These are phyloP conservation scores for Malthinus seriepunctatus DNA, from an alignment of 2,888 invertebrate genomes.

Conservation along the genomic window DNA sequence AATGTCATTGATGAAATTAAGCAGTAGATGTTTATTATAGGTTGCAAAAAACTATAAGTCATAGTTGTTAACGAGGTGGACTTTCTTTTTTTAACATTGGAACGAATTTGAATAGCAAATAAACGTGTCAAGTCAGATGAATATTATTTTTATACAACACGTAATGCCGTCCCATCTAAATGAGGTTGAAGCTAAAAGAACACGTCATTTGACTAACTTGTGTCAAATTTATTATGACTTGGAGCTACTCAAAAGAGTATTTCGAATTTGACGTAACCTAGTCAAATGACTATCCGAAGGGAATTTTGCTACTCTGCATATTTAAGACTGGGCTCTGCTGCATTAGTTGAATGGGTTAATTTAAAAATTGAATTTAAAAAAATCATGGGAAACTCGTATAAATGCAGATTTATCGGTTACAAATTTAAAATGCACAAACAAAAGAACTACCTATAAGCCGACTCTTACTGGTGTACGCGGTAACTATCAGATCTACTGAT, in stretches of 20 bases:
- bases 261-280: too few species aligned
- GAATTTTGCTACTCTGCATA: too few species aligned
- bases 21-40: conserved; percentile 47
- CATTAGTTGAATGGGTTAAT: background rate
- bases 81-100: conserved; percentile 20
- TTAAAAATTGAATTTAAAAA: conserved; percentile 9
- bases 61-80: conserved; percentile 43
- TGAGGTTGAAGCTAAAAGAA: too few species aligned
- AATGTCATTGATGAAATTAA: conserved; percentile 49
- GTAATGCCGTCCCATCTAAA: too few species aligned
- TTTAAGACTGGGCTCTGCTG: background rate
- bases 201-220: too few species aligned
- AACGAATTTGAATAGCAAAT: conserved; percentile 17
- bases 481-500: conserved; percentile 45
- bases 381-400: conserved; percentile 20
- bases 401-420: conserved; percentile 29
- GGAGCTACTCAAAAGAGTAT: too few species aligned
- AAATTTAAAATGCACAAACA: conserved; percentile 29
- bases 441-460: conserved; percentile 28
- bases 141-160: too few species aligned
- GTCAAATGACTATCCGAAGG: too few species aligned
- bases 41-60: conserved; percentile 42
- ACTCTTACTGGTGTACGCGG: conserved; percentile 38
- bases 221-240: too few species aligned
- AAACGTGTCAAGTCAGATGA: conserved; percentile 15